Percentiles rank a stretch among this genome's conserved stretches.
Evolutionary conservation across 2,797 vertebrate genomes (phyloP).

Genomic region (Scarus forsteni): DNA sequence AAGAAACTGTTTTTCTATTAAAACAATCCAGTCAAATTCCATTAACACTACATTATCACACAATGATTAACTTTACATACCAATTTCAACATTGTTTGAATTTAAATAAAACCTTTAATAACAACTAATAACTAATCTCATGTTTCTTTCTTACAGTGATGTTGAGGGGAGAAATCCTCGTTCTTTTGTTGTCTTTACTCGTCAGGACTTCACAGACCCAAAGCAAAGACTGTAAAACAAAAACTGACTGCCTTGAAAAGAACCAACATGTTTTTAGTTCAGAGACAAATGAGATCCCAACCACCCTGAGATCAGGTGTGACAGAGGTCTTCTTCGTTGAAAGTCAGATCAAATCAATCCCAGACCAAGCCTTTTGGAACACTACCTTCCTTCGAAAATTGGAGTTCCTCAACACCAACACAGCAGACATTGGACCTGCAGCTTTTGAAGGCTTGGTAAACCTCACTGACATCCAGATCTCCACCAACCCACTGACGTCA

Average conservation of each 20-base stretch:
- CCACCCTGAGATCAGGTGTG: slow-evolving; percentile 47
- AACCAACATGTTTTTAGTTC: slow-evolving; percentile 68
- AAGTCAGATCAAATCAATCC: slow-evolving; percentile 77
- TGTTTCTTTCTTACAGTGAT: slow-evolving; percentile 53
- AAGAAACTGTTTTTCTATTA: too few relatives aligned
- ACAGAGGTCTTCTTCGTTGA: slow-evolving; percentile 81
- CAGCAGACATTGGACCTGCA: slow-evolving; percentile 76
- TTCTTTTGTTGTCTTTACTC: slow-evolving; percentile 63
- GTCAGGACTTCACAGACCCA: slow-evolving; percentile 40
- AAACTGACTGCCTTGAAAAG: slow-evolving; percentile 24
- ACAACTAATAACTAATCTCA: too few relatives aligned
- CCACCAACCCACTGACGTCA: slow-evolving; percentile 65
- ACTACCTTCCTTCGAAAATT: slow-evolving; percentile 56
- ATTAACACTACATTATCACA: not conserved
- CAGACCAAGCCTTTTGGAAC: slow-evolving; percentile 79
- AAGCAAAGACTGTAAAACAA: not conserved
- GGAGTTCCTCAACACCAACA: slow-evolving; percentile 78
- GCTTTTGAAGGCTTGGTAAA: slow-evolving; percentile 84
- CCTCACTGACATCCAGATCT: slow-evolving; percentile 79
- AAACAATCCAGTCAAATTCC: too few relatives aligned
- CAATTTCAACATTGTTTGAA: not conserved
- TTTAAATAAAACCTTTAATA: too few relatives aligned
- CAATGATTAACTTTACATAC: too few relatives aligned
- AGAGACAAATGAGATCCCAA: slow-evolving; percentile 73
- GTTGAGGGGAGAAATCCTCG: slow-evolving; percentile 27